Evolutionary conservation across 2,888 invertebrate genomes (phyloP), one percentile per base, ranked within the genome.

Genomic region (Chrysomela aeneicollis): DNA sequence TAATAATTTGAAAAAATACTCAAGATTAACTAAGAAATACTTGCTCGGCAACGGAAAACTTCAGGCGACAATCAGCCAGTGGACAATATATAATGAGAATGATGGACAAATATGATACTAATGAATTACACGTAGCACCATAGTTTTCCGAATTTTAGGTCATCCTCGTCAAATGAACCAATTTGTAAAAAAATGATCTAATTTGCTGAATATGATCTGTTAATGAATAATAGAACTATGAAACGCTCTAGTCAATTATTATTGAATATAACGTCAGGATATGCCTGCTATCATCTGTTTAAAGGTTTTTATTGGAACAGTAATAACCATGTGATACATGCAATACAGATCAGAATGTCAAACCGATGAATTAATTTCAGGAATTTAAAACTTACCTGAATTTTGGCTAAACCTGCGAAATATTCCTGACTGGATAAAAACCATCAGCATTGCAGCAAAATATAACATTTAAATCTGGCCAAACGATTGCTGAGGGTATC

Each of bases 341-440:
- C 35, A 35, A 35, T 10, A 35, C 35, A 35, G 2, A 12, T 35
- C 35, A 35, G 35, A 12, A 6, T 35, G 12, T 5, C 12, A 12
- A 12, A 35, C 26, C 6, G 12, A 35, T 35, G 12, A 35, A 35
- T 35, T 10, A 2, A 35, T 35, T 35, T 10, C 35, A 12, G 35
- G 12, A 35, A 35, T 35, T 12, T 9, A 35, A 15, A 15, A 42
- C 15, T 35, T 1, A 42, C 35, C 35, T 61, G 61, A 61, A 50
- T 21, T 49, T 37, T 50, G 18, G 35, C 12, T 54, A 18, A 35
- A 54, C 53, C 61, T 22, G 61, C 54, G 32, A 49, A 49, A 55
- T 61, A 61, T 55, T 55, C 61, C 22, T 59, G 59, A 63, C 52
- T 49, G 15, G 50, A 62, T 21, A 59, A 64, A 26, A 55, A 26